Base-by-base conservation (phyloP, 2,113 vertebrate genomes). In the Alethe diademata region DNA sequence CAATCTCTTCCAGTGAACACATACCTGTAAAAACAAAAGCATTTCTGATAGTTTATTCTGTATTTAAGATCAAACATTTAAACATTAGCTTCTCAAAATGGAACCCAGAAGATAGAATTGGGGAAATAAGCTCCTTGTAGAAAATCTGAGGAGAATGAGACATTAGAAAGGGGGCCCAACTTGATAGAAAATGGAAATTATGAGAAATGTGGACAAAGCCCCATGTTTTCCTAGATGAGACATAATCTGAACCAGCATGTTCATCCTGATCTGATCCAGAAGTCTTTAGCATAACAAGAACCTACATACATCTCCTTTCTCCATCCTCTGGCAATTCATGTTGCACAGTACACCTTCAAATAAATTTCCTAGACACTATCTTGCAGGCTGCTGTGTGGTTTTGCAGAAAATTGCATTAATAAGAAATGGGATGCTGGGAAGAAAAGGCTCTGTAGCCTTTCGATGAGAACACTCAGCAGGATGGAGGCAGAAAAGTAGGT, bases 301-400 rank as follows among this genome's bases (percentile, higher is more conserved):
- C 26, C 14, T 12, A 23, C 0, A 0, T 43, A 35, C 0, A 0
- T 14, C 8, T 73, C 19, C 9, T 70, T 90, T 84, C 38, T 75
- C 60, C 9, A 12, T 81, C 38, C 40, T 64, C 24, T 90, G 51
- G 18, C 25, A 66, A 33, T 92, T 92, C 12, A 5, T 67, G 25
- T 48, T 58, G 29, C 22, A 9, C 35, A 60, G 60, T 64, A 48
- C 14, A 58, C 47, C 16, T 69, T 29, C 43, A 81, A 20, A 73
- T 60, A 31, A 75, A 56, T 16, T 78, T 85, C 40, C 35, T 35
- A 29, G 65, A 26, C 19, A 11, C 26, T 64, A 0, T 67, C 26
- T 54, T 85, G 23, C 61, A 75, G 23, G 29, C 33, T 64, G 48
- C 5, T 50, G 23, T 58, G 22, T 80, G 31, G 19, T 28, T 90